Evolutionary conservation across 1,140 invertebrate genomes (phyloP).

Genomic region (Drosophila novamexicana): DNA sequence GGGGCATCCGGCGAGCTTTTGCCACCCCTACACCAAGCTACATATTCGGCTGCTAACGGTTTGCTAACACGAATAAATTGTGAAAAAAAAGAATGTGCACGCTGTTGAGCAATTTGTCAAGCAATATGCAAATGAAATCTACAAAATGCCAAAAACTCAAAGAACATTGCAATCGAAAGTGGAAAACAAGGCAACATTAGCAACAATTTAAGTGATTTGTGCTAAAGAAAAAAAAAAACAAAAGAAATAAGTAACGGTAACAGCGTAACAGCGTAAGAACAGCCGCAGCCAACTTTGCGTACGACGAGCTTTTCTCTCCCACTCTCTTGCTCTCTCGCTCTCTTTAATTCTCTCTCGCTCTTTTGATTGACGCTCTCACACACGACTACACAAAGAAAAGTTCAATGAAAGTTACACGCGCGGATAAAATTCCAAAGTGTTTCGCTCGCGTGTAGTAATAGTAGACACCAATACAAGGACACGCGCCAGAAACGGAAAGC

Average conservation of each 20-base stretch:
- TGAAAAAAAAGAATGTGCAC: constrained; percentile 56
- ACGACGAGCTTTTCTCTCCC: constrained; percentile 51
- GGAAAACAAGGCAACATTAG: constrained; percentile 45
- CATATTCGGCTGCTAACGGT: constrained; percentile 41
- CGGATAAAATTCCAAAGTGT: constrained; percentile 73
- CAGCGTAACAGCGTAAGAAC: constrained; percentile 44
- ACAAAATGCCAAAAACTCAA: constrained; percentile 69
- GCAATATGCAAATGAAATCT: constrained; percentile 61
- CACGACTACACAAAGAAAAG: constrained; percentile 41
- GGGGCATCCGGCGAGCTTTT: constrained; percentile 66
- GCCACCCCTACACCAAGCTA: constrained; percentile 40
- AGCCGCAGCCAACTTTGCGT: constrained; percentile 65
- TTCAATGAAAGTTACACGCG: constrained; percentile 68
- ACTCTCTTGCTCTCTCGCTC: constrained; percentile 14
- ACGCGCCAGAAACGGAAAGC: constrained; percentile 59
- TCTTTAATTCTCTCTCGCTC: constrained; percentile 4
- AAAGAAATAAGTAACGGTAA: constrained; percentile 7
- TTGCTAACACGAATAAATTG: constrained; percentile 50
- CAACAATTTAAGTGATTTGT: constrained; percentile 30
- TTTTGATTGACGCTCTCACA: constrained; percentile 12
- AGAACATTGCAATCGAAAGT: constrained; percentile 45
- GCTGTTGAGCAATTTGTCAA: constrained; percentile 54
- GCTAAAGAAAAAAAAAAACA: constrained; percentile 8
- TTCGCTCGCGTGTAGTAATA: constrained; percentile 53
- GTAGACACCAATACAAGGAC: constrained; percentile 71